A percentile compares a stretch with the other conserved stretches of the same genome.
These are phyloP conservation scores for Pampus argenteus DNA, from an alignment of 2,797 vertebrate genomes.

Conservation along the genomic window DNA sequence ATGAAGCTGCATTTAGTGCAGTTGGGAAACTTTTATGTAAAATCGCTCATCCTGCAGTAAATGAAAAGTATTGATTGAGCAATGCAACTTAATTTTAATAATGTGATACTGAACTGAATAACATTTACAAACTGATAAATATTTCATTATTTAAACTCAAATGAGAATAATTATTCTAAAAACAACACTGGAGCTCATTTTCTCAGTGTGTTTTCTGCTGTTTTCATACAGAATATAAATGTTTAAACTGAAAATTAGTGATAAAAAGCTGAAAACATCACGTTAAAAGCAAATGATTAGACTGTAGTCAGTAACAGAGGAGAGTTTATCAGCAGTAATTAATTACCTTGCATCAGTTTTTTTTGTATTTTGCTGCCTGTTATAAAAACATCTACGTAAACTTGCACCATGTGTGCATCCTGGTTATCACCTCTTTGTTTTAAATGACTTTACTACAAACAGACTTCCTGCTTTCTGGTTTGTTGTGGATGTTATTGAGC, in stretches of 20 bases:
- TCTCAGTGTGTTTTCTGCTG: neutral
- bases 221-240: neutral
- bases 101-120: neutral
- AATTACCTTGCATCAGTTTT: neutral
- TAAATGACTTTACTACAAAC: neutral
- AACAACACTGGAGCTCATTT: neutral
- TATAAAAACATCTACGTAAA: neutral
- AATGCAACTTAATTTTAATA: neutral
- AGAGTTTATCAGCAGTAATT: neutral
- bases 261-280: no score
- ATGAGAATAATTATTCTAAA: neutral
- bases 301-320: no score
- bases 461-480: neutral
- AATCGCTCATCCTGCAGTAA: no score
- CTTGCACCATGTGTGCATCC: no score
- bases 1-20: constrained; percentile 24
- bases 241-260: neutral
- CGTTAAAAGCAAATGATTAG: neutral
- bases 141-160: no score
- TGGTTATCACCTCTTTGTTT: neutral
- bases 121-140: neutral
- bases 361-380: neutral
- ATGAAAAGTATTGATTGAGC: neutral
- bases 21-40: constrained; percentile 28
- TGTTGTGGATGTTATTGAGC: neutral